Evolutionary conservation across 2,797 vertebrate species (phyloP), one percentile per base, ranked within the genome.

Genomic region (Sebastes kiyomatsui): DNA sequence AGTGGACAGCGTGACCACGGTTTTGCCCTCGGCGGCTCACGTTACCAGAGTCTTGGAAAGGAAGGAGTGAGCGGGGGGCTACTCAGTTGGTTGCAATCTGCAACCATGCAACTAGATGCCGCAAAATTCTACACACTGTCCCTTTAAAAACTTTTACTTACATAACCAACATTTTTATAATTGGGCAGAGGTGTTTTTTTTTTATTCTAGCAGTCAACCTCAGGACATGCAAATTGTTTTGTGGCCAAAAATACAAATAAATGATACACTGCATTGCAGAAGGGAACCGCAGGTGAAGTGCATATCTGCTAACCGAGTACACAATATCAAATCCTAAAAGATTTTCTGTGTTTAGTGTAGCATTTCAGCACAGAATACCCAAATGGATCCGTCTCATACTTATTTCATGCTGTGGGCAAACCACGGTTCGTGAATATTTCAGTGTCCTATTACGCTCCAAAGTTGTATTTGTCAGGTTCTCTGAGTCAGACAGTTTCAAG

Each of bases 381-480:
- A 72, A 82, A 88, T 86, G 81, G 69, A 89, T 87, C 66, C 22
- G 54, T 60, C 81, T 89, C 81, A 91, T 87, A 28, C 56, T 76
- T 89, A 79, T 90, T 92, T 90, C 16, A 87, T 90, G 87, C 84
- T 88, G 66, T 76, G 82, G 84, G 88, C 75, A 82, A 85, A 80
- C 78, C 74, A 4, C 32, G 55, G 28, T 77, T 90, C 35, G 35
- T 93, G 64, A 93, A 93, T 93, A 90, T 94, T 94, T 94, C 76
- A 93, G 70, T 80, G 82, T 90, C 82, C 84, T 87, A 82, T 92
- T 89, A 90, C 22, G 18, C 77, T 87, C 67, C 75, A 80, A 77
- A 90, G 82, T 83, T 83, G 79, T 71, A 83, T 89, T 91, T 86
- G 79, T 88, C 85, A 88, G 85, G 72, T 92, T 92, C 22, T 85